Base-by-base conservation (phyloP, 2,888 invertebrate genomes). In the Temnothorax rugatulus region DNA sequence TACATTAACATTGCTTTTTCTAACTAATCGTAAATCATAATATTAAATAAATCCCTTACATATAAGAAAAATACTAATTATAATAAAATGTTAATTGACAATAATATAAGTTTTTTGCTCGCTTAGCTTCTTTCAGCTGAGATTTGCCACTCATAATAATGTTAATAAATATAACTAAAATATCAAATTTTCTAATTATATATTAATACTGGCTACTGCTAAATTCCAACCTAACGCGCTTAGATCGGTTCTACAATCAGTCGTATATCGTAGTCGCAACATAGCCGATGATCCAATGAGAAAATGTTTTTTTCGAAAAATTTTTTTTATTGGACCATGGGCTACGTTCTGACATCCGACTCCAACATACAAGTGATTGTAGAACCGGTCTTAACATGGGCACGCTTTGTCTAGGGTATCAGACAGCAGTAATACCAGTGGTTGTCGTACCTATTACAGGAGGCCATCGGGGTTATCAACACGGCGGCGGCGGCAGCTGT, bases 361-460 rank as follows among this genome's bases (percentile, higher is more conserved):
- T 29, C 4, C 4, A 29, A 29, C 29, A 4, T 29, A 29, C 29
- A 29, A 29, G 29, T 29, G 0, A 29, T 29, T 29, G 29, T 29
- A 29, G 29, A 29, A 29, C 29, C 29, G 29, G 29, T 29, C 29
- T 29, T 74, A 47, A 81, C 38, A 71, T 34, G 47, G 83, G 50
- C 66, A 54, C 1, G 77, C 57, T 84, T 86, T 84, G 83, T 88
- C 41, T 85, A 89, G 87, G 89, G 4, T 2, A 25, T 9, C 81
- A 0, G 3, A 1, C 4, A 66, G n/a, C 52, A 41, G 64, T 82
- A 52, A 38, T 86, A 71, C 84, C 85, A 1, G 61, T 87, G 38
- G 57, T 88, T 61, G 41, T 89, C 41, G 13, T 90, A 85, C 84
- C 86, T 50, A 74, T 90, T 83, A 25, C 82, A 90, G 90, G 61